phyloP scores from a whole-genome alignment of 2,113 vertebrate species.

The Eulemur macaco region DNA sequence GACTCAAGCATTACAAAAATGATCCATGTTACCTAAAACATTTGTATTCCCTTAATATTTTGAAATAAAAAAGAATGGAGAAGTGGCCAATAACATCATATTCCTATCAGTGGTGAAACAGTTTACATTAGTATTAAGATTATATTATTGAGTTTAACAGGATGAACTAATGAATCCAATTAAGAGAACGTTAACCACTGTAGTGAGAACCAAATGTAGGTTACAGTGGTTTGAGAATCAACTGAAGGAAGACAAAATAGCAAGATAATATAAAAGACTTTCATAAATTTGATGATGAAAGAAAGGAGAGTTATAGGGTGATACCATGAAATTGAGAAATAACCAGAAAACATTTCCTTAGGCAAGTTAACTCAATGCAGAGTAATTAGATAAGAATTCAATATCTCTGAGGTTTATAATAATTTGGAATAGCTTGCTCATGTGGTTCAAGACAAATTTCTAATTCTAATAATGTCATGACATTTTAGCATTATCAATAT shows the following conservation, averaged over 20 bases:
- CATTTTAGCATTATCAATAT: not conserved
- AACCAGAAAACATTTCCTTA: not conserved
- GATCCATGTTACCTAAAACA: too few species aligned
- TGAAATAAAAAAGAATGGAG: not conserved
- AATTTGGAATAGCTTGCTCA: not conserved
- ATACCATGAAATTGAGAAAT: not conserved
- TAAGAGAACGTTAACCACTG: not conserved
- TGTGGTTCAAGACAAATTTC: not conserved
- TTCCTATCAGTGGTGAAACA: not conserved
- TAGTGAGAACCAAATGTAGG: not conserved
- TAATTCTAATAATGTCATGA: constrained; percentile 17
- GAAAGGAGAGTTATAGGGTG: not conserved
- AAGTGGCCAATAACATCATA: not conserved
- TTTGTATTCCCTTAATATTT: not conserved
- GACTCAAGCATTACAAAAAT: too few species aligned
- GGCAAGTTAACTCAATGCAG: not conserved
- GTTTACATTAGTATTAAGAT: not conserved
- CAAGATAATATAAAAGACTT: not conserved
- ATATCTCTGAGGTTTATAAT: not conserved
- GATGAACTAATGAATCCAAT: not conserved
- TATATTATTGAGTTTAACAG: not conserved
- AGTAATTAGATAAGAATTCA: not conserved
- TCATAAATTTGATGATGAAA: not conserved
- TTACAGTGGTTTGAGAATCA: not conserved
- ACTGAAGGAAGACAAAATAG: not conserved